Evolutionary conservation across 2,888 invertebrate species (phyloP).

Genomic region (Unio pictorum): DNA sequence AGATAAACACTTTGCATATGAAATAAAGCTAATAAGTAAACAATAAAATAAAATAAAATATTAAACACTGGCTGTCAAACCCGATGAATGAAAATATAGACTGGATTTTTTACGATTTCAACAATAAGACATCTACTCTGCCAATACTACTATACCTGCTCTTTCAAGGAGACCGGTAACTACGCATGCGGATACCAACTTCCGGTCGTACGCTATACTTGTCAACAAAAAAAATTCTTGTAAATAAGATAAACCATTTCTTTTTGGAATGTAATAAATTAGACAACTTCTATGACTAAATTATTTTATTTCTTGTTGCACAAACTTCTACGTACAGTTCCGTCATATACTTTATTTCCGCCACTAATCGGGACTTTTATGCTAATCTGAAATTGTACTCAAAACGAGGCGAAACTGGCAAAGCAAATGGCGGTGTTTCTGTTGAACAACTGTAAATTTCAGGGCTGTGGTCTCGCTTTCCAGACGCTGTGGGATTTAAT

Average conservation of each 20-base stretch:
- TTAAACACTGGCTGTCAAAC: background rate
- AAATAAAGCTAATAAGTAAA: too few relatives aligned
- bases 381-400: constrained; percentile 23
- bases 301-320: too few relatives aligned
- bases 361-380: constrained; percentile 13
- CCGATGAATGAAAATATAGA: background rate
- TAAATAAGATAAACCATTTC: too few relatives aligned
- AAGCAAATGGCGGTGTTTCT: constrained; percentile 87
- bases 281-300: too few relatives aligned
- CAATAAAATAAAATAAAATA: too few relatives aligned
- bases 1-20: too few relatives aligned
- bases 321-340: constrained; percentile 6
- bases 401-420: constrained; percentile 25
- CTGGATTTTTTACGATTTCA: too few relatives aligned
- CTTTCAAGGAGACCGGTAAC: constrained; percentile 40
- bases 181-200: constrained; percentile 37
- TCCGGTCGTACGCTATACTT: too few relatives aligned
- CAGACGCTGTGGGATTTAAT: constrained; percentile 85
- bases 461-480: constrained; percentile 88
- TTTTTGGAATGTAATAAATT: too few relatives aligned
- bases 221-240: too few relatives aligned
- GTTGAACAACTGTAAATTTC: constrained; percentile 90
- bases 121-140: too few relatives aligned
- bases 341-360: background rate
- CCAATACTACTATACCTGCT: too few relatives aligned